Evolutionary conservation across 2,797 vertebrate genomes (phyloP), one percentile per base, ranked within the genome.

Genomic region (Mormyrops boulengeri): DNA sequence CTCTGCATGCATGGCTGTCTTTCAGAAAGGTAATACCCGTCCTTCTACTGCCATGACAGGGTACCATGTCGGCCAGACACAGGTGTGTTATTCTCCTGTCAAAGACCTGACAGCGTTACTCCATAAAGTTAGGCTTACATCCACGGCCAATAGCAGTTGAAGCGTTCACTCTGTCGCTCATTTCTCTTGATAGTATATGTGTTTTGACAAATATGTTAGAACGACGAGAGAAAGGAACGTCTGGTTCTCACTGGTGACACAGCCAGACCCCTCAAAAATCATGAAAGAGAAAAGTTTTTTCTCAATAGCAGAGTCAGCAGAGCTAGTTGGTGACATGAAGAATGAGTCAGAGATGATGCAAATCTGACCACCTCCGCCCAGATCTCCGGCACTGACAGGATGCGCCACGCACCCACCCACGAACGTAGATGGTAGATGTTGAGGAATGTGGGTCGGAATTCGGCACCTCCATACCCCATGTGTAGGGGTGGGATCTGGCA

Each of bases 401-500:
- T 41, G 34, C 11, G 53, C 49, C 49, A 26, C 85, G 41, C 80
- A 47, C 12, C 52, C 26, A 87, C 30, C 26, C 19, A 47, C 2
- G 12, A 26, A 49, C 22, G 11, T 30, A 30, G 26, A 30, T 30
- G 47, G 19, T 12, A 52, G 82, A 85, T 4, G 41, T 30, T n/a
- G 14, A 87, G 85, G 4, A 41, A 19, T 30, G 6, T 50, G 19
- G 85, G 52, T 50, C 11, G 12, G 47, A 9, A 17, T 38, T 30
- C 0, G 14, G 26, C 6, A 14, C 47, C 30, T 8, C 4, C 85
- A 6, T 53, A 19, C 52, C 19, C 85, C 6, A 4, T 8, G 3
- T 57, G 53, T 57, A 57, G 85, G 85, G 53, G 50, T 22, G 50
- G 30, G 19, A 30, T 57, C 89, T 91, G 77, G 90, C 91, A 90